phyloP scores from a whole-genome alignment of 2,888 invertebrate species.

The Euzetes globulus region DNA sequence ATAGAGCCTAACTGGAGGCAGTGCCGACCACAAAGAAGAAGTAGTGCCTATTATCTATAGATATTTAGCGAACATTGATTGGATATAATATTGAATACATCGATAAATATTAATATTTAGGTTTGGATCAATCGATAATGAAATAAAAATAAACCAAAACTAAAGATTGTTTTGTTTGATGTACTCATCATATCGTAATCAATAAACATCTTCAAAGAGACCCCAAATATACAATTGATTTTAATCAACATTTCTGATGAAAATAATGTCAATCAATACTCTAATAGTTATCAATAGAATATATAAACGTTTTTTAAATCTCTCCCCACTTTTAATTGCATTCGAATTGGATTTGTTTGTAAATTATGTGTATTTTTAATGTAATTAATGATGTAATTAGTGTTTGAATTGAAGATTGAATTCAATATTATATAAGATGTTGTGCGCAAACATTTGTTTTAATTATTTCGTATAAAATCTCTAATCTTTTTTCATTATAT shows the following conservation, averaged over 20 bases:
- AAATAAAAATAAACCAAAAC: neutral
- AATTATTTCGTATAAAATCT: slow-evolving; percentile 13
- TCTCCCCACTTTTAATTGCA: slow-evolving; percentile 21
- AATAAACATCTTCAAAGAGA: neutral
- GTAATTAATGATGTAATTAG: slow-evolving; percentile 7
- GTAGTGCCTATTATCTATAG: no score
- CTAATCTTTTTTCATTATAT: neutral
- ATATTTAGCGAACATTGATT: neutral
- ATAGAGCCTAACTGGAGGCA: no score
- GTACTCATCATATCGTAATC: slow-evolving; percentile 5
- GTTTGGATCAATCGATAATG: neutral
- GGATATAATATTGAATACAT: neutral
- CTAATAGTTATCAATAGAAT: neutral
- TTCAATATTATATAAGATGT: neutral
- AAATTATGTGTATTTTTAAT: slow-evolving; percentile 20
- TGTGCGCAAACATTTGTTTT: slow-evolving; percentile 22
- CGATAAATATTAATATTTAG: neutral
- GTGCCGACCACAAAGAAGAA: no score
- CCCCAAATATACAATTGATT: neutral
- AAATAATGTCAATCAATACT: neutral
- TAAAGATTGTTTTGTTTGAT: neutral
- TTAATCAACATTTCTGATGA: no score
- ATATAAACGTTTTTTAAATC: neutral
- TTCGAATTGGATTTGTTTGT: slow-evolving; percentile 17
- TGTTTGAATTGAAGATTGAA: slow-evolving; percentile 16